These are phyloP conservation scores for Heliconius himera DNA, from an alignment of 1,140 invertebrate genomes.

Conservation along the genomic window DNA sequence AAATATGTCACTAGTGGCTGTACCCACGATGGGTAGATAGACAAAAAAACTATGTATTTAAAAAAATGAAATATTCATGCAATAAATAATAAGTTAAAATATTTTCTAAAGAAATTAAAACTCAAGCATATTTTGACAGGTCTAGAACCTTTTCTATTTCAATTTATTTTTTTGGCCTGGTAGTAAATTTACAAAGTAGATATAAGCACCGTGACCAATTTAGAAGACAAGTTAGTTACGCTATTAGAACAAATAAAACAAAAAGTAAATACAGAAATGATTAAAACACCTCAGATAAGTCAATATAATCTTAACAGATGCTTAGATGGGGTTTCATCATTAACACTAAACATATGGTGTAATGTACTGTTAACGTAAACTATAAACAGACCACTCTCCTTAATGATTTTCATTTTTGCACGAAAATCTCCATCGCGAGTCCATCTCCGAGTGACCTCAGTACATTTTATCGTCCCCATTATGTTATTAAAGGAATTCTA, in stretches of 20 bases:
- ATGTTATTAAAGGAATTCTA: conserved; percentile 55
- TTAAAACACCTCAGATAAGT: not conserved
- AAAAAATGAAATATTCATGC: too few species aligned
- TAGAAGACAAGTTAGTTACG: too few species aligned
- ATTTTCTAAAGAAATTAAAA: too few species aligned
- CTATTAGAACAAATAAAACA: not conserved
- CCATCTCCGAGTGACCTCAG: conserved; percentile 36
- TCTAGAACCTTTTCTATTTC: too few species aligned
- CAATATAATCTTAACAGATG: conserved; percentile 24
- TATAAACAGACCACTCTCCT: conserved; percentile 20
- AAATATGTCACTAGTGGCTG: too few species aligned
- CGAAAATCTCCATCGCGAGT: conserved; percentile 29
- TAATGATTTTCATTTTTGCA: conserved; percentile 34
- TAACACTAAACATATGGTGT: conserved; percentile 19
- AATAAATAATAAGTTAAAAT: too few species aligned
- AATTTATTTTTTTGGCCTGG: too few species aligned
- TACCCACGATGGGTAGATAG: too few species aligned
- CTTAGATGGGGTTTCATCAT: conserved; percentile 12
- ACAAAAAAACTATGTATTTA: too few species aligned
- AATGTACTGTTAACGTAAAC: conserved; percentile 18
- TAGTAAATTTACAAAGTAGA: too few species aligned
- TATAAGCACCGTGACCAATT: too few species aligned
- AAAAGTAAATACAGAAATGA: not conserved
- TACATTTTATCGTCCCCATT: conserved; percentile 53
- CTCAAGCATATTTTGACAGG: too few species aligned